Conservation (phyloP, 2,113 vertebrate genomes). For the Gila orcuttii region DNA sequence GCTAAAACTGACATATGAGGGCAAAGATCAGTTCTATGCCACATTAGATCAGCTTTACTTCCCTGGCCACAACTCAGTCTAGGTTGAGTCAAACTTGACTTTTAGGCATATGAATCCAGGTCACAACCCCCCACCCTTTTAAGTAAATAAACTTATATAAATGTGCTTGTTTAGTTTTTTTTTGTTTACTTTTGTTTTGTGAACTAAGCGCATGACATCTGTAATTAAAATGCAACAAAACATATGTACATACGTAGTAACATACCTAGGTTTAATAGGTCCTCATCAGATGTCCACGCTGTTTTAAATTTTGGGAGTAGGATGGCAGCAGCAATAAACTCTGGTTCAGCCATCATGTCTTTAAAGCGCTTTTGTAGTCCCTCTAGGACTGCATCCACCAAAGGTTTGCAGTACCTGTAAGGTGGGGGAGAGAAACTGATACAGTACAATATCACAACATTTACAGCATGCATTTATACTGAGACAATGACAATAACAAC, state of each 20-base stretch:
- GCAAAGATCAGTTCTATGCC: neutral
- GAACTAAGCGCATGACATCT: neutral
- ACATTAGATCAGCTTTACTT: neutral
- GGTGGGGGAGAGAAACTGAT: neutral
- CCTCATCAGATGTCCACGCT: no score
- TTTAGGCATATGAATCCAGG: slow-evolving; percentile 7
- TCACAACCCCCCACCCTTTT: neutral
- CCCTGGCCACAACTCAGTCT: neutral
- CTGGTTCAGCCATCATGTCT: no score
- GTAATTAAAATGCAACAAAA: neutral
- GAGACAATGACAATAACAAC: no score
- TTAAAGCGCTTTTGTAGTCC: no score
- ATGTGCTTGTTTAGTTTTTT: neutral
- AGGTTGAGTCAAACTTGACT: neutral
- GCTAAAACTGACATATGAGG: neutral
- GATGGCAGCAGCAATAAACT: no score
- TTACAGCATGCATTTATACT: neutral
- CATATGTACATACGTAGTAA: neutral
- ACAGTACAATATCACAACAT: neutral
- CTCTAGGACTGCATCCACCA: no score
- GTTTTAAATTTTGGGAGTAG: no score
- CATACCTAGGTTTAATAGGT: no score
- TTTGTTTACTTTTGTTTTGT: slow-evolving; percentile 10
- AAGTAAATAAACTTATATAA: slow-evolving; percentile 6
- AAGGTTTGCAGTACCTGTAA: neutral